Conservation (phyloP, 2,797 vertebrate species). For the Ctenosaura bakeri region DNA sequence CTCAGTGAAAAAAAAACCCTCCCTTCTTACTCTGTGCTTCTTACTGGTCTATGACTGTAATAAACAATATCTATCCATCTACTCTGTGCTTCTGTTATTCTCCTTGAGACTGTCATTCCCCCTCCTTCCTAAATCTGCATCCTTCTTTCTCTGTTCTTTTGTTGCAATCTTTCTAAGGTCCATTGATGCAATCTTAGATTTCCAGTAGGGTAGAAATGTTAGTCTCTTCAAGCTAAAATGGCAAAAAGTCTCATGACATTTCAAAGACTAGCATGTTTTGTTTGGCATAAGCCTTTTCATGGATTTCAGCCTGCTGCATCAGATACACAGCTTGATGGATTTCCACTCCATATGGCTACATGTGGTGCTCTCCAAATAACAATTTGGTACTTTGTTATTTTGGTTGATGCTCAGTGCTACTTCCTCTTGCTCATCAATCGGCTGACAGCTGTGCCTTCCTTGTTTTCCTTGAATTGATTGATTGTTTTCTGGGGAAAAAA, state of each 20-base stretch:
- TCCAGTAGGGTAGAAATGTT: no score
- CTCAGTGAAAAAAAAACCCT: neutral
- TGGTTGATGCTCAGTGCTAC: constrained; percentile 23
- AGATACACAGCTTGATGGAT: neutral
- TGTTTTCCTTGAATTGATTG: neutral
- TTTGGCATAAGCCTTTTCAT: neutral
- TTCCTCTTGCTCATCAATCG: constrained; percentile 37
- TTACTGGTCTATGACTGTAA: no score
- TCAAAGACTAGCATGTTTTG: neutral
- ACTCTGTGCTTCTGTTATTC: neutral
- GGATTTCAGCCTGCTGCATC: neutral
- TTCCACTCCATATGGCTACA: neutral
- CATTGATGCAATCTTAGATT: no score
- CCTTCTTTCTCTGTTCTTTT: neutral
- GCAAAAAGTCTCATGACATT: neutral
- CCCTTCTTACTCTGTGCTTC: neutral
- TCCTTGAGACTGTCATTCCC: neutral
- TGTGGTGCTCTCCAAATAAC: neutral
- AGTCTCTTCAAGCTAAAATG: no score
- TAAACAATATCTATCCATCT: no score
- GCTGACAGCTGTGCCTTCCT: constrained; percentile 30
- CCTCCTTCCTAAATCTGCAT: neutral
- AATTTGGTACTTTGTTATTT: constrained; percentile 7
- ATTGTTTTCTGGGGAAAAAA: neutral
- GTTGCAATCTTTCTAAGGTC: neutral